Percentiles rank a stretch among this genome's conserved stretches.
Conservation (phyloP, 2,113 vertebrate species). For the Pachyramphus minor region DNA sequence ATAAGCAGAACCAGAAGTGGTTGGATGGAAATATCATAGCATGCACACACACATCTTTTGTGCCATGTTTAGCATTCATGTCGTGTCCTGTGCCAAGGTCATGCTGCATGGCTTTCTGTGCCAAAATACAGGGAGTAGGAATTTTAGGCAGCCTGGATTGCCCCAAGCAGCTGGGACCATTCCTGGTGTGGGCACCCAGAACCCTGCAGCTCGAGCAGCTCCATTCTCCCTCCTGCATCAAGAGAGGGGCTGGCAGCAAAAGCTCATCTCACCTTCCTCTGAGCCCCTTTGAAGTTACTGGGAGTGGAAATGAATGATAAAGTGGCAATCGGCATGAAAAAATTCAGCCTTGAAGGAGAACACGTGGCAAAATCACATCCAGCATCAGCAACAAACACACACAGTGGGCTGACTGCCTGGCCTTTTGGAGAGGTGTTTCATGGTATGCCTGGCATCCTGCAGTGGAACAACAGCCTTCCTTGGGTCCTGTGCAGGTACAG, state of each 20-base stretch:
- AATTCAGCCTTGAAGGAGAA: background rate
- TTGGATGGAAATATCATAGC: background rate
- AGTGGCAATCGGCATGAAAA: fast-evolving
- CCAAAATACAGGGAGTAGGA: background rate
- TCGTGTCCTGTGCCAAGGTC: background rate
- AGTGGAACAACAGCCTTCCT: background rate
- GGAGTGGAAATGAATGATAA: background rate
- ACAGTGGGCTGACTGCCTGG: background rate
- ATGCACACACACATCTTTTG: background rate
- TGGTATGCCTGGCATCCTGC: background rate
- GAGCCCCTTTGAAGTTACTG: background rate
- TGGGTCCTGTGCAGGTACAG: background rate
- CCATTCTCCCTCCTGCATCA: background rate
- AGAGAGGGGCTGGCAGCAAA: background rate
- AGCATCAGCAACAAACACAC: background rate
- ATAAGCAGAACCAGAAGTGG: background rate
- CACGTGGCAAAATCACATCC: background rate
- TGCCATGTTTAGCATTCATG: background rate
- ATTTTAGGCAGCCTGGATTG: background rate
- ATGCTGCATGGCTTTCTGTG: background rate
- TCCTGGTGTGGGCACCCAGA: background rate
- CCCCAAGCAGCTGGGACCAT: background rate
- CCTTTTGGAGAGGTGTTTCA: background rate
- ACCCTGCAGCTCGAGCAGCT: background rate
- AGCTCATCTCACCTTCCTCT: background rate